Conservation (phyloP, 2,797 vertebrate genomes). For the Semaprochilodus insignis region DNA sequence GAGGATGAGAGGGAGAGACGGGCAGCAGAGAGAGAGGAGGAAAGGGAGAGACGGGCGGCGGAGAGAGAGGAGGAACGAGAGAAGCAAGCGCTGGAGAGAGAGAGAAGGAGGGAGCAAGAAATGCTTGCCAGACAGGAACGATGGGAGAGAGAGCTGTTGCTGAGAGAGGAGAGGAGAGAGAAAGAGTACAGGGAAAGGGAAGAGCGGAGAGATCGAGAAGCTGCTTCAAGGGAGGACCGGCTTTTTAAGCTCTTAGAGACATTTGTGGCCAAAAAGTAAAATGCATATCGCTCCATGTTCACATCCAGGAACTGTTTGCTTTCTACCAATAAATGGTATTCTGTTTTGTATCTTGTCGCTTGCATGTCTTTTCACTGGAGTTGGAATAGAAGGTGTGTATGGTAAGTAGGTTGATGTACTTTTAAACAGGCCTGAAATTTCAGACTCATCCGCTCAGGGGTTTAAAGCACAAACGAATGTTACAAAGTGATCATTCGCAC, state of each 20-base stretch:
- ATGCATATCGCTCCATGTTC: slow-evolving; percentile 6
- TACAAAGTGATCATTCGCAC: too few relatives aligned
- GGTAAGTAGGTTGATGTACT: background rate
- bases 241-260: slow-evolving; percentile 57
- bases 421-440: background rate
- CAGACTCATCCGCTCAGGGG: too few relatives aligned
- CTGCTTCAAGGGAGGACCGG: slow-evolving; percentile 46
- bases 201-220: slow-evolving; percentile 48
- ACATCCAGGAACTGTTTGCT: slow-evolving; percentile 25
- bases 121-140: slow-evolving; percentile 41
- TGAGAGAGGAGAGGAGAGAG: slow-evolving; percentile 46
- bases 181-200: slow-evolving; percentile 47
- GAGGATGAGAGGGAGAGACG: slow-evolving; percentile 45
- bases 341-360: slow-evolving; percentile 33
- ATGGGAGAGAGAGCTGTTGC: slow-evolving; percentile 50
- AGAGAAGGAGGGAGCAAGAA: slow-evolving; percentile 44
- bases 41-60: slow-evolving; percentile 36
- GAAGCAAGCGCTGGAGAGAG: slow-evolving; percentile 45
- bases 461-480: too few relatives aligned
- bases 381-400: background rate
- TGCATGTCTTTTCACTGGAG: slow-evolving; percentile 9
- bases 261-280: slow-evolving; percentile 52
- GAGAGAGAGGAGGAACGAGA: slow-evolving; percentile 51
- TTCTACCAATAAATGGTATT: slow-evolving; percentile 50
- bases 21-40: slow-evolving; percentile 33